Evolutionary conservation across 2,888 invertebrate genomes (phyloP).

Genomic region (Diarsia mendica): DNA sequence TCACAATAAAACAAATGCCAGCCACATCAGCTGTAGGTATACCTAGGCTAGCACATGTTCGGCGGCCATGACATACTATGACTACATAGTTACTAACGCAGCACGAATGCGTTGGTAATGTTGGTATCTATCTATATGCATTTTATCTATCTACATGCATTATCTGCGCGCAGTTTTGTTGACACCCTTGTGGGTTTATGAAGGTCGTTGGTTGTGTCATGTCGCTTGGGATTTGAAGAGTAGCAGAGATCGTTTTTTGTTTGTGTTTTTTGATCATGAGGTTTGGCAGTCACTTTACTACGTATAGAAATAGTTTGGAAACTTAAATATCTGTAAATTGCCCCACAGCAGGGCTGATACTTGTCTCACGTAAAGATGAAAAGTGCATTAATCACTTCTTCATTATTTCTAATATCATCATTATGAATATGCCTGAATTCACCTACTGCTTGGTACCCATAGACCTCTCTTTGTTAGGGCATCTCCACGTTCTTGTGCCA

Average conservation of each 20-base stretch:
- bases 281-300: neutral
- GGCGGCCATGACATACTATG: slow-evolving; percentile 64
- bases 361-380: neutral
- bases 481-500: neutral
- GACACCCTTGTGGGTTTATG: slow-evolving; percentile 52
- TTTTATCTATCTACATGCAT: slow-evolving; percentile 24
- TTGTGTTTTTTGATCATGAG: neutral
- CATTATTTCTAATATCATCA: neutral
- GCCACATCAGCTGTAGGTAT: slow-evolving; percentile 57
- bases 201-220: slow-evolving; percentile 48
- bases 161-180: slow-evolving; percentile 58
- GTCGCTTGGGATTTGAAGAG: neutral
- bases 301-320: neutral
- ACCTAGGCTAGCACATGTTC: slow-evolving; percentile 41
- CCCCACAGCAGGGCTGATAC: neutral
- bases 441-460: neutral
- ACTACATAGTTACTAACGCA: slow-evolving; percentile 31
- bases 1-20: slow-evolving; percentile 30
- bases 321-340: neutral
- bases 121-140: neutral
- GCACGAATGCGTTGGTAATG: slow-evolving; percentile 49
- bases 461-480: neutral
- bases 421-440: neutral
- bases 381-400: neutral
- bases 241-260: neutral